A percentile compares a stretch with the other conserved stretches of the same genome.
Evolutionary conservation across 2,888 invertebrate genomes (phyloP).

Genomic region (Callinectes sapidus): DNA sequence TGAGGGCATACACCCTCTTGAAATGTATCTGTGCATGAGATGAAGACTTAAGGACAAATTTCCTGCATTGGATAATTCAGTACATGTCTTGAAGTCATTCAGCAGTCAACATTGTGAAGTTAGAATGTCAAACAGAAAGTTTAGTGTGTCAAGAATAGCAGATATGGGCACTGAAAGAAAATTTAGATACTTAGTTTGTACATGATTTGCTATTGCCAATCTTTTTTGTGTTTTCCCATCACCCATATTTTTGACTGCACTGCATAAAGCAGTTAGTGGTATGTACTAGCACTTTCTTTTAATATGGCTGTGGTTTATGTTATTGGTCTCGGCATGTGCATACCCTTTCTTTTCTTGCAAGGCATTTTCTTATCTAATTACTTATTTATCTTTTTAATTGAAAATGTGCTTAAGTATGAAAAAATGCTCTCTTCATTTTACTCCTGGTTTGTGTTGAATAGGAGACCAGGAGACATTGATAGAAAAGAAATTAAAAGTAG

Average conservation of each 20-base stretch:
- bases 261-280: slow-evolving; percentile 28
- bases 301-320: not conserved
- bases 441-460: slow-evolving; percentile 26
- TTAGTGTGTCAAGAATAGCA: not conserved
- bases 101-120: not conserved
- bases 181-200: not conserved
- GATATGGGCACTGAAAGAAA: not conserved
- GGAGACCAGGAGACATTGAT: slow-evolving; percentile 33
- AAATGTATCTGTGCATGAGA: slow-evolving; percentile 5
- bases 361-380: not conserved
- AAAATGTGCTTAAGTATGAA: not conserved
- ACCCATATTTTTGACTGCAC: slow-evolving; percentile 23
- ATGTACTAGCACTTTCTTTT: not conserved
- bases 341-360: slow-evolving; percentile 20
- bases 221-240: slow-evolving; percentile 14
- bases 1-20: not conserved
- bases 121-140: not conserved
- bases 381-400: not conserved
- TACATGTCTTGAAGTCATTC: not conserved
- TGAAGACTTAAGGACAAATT: not conserved
- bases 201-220: slow-evolving; percentile 4
- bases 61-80: not conserved
- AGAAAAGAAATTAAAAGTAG: not conserved
- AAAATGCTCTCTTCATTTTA: not conserved
- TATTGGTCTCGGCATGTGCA: not conserved